Evolutionary conservation across 2,888 invertebrate genomes (phyloP), one percentile per base, ranked within the genome.

Genomic region (Ctenicera cuprea): DNA sequence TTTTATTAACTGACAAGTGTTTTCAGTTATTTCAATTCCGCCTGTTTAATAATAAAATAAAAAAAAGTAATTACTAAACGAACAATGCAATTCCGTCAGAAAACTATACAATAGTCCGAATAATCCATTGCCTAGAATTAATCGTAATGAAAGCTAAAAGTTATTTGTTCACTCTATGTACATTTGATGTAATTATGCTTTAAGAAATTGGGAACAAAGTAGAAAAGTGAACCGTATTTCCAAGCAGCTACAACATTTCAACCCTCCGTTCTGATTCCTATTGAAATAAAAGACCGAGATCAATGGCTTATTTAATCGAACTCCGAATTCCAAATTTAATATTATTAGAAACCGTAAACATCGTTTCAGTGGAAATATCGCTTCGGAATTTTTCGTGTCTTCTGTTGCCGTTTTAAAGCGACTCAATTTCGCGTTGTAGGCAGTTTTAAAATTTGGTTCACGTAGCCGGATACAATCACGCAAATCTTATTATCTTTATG

Each of bases 401-500:
- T 3, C 26, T n/a, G 3, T 50, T 50, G 26, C 50, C 12, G 14
- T n/a, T 26, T 50, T 50, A 26, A 50, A 26, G 4, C n/a, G 26
- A 26, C 12, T 14, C 54, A 54, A 54, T 12, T 30, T 54, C 14
- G 30, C 30, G 54, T 33, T 9, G 54, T 33, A 54, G 33, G 12
- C 30, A 54, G 26, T 30, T 54, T 54, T 54, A 54, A 54, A 54
- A 54, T 54, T 50, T 54, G 30, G 33, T 54, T 54, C 54, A 54
- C 54, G 54, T 54, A 54, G 54, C 52, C 4, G 54, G 14, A 26
- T 54, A 30, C 54, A 54, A 54, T 54, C 54, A 54, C 54, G 30
- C 54, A 54, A 54, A 54, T 54, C 30, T 54, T n/a, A 54, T 54
- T 54, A 54, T 54, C 33, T 54, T 54, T 54, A 30, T 54, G 54